Percentiles rank a stretch among this genome's conserved stretches.
These are phyloP conservation scores for Phoeniculus purpureus DNA, from an alignment of 2,797 vertebrate genomes.

Conservation along the genomic window DNA sequence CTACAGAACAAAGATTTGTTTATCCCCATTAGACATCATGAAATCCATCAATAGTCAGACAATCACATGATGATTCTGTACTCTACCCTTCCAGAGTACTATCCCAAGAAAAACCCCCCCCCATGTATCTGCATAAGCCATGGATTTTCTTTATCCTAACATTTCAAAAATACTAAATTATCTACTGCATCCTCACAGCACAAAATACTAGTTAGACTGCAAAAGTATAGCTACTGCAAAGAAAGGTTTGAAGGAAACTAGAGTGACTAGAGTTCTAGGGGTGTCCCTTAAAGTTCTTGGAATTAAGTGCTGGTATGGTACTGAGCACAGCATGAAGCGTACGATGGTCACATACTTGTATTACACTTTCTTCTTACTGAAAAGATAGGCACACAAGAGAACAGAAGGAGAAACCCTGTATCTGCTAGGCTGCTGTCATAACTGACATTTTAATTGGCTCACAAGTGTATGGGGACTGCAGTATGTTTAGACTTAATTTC, in stretches of 20 bases:
- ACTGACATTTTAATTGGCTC: slow-evolving; percentile 62
- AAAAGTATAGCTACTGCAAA: background rate
- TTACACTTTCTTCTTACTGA: background rate
- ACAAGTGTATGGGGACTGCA: background rate
- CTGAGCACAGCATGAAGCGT: background rate
- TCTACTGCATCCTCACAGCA: background rate
- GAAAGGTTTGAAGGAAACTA: background rate
- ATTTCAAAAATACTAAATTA: background rate
- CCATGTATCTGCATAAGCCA: background rate
- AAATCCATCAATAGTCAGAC: background rate
- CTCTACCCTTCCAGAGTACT: background rate
- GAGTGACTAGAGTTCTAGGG: background rate
- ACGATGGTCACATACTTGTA: background rate
- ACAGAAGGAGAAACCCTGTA: slow-evolving; percentile 27
- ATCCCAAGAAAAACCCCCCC: background rate
- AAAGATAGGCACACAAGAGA: slow-evolving; percentile 12
- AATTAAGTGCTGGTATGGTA: background rate
- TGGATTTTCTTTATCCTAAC: background rate
- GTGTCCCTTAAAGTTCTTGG: background rate
- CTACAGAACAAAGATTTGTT: background rate
- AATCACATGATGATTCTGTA: background rate
- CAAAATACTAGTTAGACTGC: background rate
- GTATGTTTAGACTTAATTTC: slow-evolving; percentile 63
- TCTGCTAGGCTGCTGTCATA: slow-evolving; percentile 28
- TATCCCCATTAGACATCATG: background rate